These are phyloP conservation scores for Andrena cerasifolii DNA, from an alignment of 1,140 invertebrate genomes.

Conservation along the genomic window DNA sequence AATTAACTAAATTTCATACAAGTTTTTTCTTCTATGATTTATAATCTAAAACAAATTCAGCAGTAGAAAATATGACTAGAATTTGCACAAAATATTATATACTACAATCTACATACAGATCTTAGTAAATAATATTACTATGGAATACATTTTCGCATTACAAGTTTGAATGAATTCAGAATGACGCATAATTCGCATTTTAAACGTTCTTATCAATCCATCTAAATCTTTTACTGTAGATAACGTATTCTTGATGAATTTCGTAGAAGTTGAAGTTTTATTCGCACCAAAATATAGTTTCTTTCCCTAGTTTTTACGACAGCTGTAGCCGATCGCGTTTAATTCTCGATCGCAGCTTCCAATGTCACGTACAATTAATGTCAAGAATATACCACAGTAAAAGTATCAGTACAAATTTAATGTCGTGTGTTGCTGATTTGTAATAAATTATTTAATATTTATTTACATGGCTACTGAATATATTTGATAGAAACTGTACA, in stretches of 20 bases:
- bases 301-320: not conserved
- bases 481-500: conserved; percentile 31
- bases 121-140: conserved; percentile 22
- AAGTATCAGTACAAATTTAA: conserved; percentile 20
- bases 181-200: not conserved
- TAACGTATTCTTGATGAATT: not conserved
- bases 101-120: conserved; percentile 49
- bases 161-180: not conserved
- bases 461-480: not conserved
- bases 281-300: not conserved
- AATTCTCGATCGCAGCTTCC: not conserved
- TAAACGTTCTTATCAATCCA: not conserved
- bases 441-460: conserved; percentile 28
- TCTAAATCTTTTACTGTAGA: not conserved
- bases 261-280: not conserved
- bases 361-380: not conserved
- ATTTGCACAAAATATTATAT: conserved; percentile 53
- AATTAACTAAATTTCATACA: conserved; percentile 3
- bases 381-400: not conserved
- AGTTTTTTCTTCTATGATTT: conserved; percentile 16
- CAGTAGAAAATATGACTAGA: conserved; percentile 67
- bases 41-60: conserved; percentile 53
- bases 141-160: conserved; percentile 25
- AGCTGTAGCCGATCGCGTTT: not conserved
- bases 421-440: conserved; percentile 35